Evolutionary conservation across 1,140 invertebrate species (phyloP).

Genomic region (Chrysopa pallens): DNA sequence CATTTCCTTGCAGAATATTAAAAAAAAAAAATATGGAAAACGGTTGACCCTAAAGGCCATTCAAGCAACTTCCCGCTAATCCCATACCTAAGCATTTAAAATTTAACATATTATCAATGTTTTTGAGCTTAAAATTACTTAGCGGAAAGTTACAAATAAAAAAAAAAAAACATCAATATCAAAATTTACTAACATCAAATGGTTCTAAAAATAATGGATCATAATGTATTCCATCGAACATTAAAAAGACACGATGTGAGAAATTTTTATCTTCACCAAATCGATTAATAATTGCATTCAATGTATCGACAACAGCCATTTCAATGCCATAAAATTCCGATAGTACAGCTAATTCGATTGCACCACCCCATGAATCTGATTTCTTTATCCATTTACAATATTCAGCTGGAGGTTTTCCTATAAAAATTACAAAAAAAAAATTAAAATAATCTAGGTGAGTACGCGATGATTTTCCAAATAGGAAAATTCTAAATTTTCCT

Average conservation of each 20-base stretch:
- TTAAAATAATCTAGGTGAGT: too few relatives aligned
- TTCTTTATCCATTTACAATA: conserved; percentile 80
- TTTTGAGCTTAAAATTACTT: too few relatives aligned
- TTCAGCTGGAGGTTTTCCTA: conserved; percentile 50
- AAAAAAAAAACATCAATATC: background rate
- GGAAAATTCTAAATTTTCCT: too few relatives aligned
- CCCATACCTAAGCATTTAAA: too few relatives aligned
- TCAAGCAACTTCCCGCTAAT: too few relatives aligned
- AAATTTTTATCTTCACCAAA: conserved; percentile 90
- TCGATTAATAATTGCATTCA: conserved; percentile 74
- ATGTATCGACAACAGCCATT: conserved; percentile 85
- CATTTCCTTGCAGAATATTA: too few relatives aligned
- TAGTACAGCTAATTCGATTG: conserved; percentile 84
- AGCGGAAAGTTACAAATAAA: too few relatives aligned
- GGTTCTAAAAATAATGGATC: conserved; percentile 81
- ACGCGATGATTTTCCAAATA: too few relatives aligned
- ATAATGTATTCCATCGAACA: conserved; percentile 95
- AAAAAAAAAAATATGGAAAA: too few relatives aligned
- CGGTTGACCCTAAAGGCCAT: too few relatives aligned
- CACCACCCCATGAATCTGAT: conserved; percentile 83
- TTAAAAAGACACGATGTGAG: conserved; percentile 63
- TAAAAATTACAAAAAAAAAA: too few relatives aligned
- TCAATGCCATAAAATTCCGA: conserved; percentile 76
- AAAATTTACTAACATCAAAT: conserved; percentile 23
- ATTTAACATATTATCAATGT: too few relatives aligned